A percentile compares a stretch with the other conserved stretches of the same genome.
These are phyloP conservation scores for Asbolus verrucosus DNA, from an alignment of 1,140 invertebrate species.

Conservation along the genomic window DNA sequence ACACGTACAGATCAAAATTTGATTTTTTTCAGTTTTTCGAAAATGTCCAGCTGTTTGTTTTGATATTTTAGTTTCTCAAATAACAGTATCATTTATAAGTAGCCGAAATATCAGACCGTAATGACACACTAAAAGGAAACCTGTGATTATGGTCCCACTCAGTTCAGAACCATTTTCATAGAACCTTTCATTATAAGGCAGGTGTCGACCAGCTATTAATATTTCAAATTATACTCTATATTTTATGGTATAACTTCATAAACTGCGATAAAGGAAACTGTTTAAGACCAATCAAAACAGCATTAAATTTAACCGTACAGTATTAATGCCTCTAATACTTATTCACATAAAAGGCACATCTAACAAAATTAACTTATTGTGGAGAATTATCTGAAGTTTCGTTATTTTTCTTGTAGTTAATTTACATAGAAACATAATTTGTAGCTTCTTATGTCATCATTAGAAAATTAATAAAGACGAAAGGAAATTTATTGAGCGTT, in stretches of 20 bases:
- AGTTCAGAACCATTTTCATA: slow-evolving; percentile 48
- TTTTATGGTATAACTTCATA: slow-evolving; percentile 45
- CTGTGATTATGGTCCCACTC: slow-evolving; percentile 46
- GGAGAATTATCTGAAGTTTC: slow-evolving; percentile 19
- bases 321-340: not conserved
- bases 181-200: slow-evolving; percentile 52
- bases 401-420: slow-evolving; percentile 22
- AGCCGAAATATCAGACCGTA: slow-evolving; percentile 38
- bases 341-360: slow-evolving; percentile 13
- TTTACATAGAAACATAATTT: slow-evolving; percentile 28
- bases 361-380: slow-evolving; percentile 35
- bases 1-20: too few species aligned
- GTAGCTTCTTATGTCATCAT: slow-evolving; percentile 33
- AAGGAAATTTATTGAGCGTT: slow-evolving; percentile 14
- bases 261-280: slow-evolving; percentile 45
- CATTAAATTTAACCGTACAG: slow-evolving; percentile 40
- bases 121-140: slow-evolving; percentile 46
- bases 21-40: too few species aligned
- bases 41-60: slow-evolving; percentile 1
- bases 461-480: slow-evolving; percentile 38
- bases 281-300: slow-evolving; percentile 47
- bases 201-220: slow-evolving; percentile 51
- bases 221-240: slow-evolving; percentile 46
- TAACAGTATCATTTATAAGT: slow-evolving; percentile 51
- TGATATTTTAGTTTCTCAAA: slow-evolving; percentile 6